Percentiles rank a stretch among this genome's conserved stretches.
Evolutionary conservation across 2,113 vertebrate species (phyloP).

Genomic region (Eurypyga helias): DNA sequence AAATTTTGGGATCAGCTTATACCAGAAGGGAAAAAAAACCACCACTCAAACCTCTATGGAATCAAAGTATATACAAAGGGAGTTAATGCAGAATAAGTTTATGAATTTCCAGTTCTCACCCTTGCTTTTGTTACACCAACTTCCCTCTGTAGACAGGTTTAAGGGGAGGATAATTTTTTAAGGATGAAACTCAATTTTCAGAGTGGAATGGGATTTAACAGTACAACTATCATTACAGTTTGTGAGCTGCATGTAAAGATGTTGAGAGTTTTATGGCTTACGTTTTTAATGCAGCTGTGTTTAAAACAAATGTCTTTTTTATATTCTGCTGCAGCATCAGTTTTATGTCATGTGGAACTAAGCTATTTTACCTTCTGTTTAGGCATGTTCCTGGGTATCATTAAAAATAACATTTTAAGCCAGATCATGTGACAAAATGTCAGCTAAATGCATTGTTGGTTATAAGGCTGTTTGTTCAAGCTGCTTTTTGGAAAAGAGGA

Average conservation of each 20-base stretch:
- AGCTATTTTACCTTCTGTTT: constrained; percentile 10
- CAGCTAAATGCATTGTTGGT: neutral
- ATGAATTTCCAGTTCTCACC: constrained; percentile 1
- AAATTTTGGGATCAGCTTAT: neutral
- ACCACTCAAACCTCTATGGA: neutral
- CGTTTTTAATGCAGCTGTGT: constrained; percentile 25
- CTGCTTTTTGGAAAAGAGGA: neutral
- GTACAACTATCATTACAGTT: neutral
- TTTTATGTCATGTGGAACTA: constrained; percentile 26
- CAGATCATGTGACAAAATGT: neutral
- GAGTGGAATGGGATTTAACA: constrained; percentile 46
- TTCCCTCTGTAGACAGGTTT: constrained; percentile 1
- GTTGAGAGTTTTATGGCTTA: constrained; percentile 40
- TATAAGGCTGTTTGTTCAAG: neutral
- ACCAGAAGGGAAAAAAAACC: neutral
- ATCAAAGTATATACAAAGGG: neutral
- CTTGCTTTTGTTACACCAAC: neutral
- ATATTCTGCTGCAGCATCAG: neutral
- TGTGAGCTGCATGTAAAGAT: constrained; percentile 36
- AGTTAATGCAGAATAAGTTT: neutral
- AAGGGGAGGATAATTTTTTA: constrained; percentile 38
- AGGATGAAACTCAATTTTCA: constrained; percentile 55
- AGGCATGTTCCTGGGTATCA: neutral
- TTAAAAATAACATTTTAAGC: neutral
- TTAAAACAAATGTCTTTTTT: constrained; percentile 6